Conservation (phyloP, 2,797 vertebrate species). For the Pampus argenteus region DNA sequence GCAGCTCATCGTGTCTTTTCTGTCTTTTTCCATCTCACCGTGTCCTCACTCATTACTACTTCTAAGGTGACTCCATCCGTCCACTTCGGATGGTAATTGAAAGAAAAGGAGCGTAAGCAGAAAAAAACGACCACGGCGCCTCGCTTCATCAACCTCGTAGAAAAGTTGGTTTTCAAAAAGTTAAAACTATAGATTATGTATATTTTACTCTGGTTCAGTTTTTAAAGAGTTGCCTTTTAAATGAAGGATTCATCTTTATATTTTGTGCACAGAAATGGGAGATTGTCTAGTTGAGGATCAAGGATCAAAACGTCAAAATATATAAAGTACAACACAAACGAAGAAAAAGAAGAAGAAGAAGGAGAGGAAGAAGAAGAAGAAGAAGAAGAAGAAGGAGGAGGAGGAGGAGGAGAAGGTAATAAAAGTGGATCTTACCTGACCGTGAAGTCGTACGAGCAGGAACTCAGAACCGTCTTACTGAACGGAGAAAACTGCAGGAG, state of each 20-base stretch:
- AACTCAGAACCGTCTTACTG: conserved; percentile 86
- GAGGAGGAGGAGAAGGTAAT: too few relatives aligned
- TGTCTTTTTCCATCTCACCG: conserved; percentile 18
- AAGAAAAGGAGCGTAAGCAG: conserved; percentile 23
- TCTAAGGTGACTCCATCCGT: conserved; percentile 7
- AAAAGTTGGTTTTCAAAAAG: not conserved
- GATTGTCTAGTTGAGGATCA: too few relatives aligned
- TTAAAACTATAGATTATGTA: too few relatives aligned
- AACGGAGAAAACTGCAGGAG: conserved; percentile 93
- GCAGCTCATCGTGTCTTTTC: conserved; percentile 2
- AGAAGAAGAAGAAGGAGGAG: too few relatives aligned
- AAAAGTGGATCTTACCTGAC: conserved; percentile 86
- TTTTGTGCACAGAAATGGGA: too few relatives aligned
- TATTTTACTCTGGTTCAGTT: too few relatives aligned
- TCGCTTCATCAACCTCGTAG: not conserved
- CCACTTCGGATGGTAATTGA: not conserved
- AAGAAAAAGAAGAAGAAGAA: too few relatives aligned
- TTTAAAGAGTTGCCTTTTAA: too few relatives aligned
- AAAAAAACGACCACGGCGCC: not conserved
- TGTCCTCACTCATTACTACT: conserved; percentile 6
- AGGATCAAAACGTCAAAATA: not conserved
- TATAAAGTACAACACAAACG: not conserved
- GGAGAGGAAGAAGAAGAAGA: too few relatives aligned
- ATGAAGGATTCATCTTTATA: too few relatives aligned
- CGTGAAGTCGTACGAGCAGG: conserved; percentile 98